Evolutionary conservation across 2,797 vertebrate species (phyloP).

Genomic region (Cetoscarus ocellatus): DNA sequence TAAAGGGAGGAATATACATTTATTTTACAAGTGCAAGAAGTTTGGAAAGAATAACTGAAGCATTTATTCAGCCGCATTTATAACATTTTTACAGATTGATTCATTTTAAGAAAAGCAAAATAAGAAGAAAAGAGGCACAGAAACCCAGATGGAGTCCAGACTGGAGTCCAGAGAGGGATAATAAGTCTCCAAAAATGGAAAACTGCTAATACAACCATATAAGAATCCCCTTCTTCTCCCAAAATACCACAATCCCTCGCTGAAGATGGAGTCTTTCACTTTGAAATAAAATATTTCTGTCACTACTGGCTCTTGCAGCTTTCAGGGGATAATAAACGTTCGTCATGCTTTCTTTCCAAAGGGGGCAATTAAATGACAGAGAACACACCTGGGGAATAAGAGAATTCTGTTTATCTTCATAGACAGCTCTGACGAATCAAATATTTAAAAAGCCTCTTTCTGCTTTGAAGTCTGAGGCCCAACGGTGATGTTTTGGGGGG

Average conservation of each 20-base stretch:
- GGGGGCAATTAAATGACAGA: constrained; percentile 40
- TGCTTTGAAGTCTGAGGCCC: constrained; percentile 45
- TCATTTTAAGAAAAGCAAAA: neutral
- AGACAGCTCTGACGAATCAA: constrained; percentile 30
- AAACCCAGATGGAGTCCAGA: constrained; percentile 10
- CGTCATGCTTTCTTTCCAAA: constrained; percentile 18
- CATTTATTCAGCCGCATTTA: too few relatives aligned
- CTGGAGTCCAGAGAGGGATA: neutral
- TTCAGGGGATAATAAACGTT: constrained; percentile 20
- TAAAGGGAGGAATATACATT: too few relatives aligned
- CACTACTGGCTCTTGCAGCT: neutral
- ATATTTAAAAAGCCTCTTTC: constrained; percentile 39
- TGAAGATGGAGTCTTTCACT: constrained; percentile 14
- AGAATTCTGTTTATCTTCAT: constrained; percentile 51
- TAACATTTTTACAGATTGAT: too few relatives aligned
- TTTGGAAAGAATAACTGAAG: too few relatives aligned
- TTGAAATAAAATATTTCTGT: constrained; percentile 30
- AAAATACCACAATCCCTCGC: neutral
- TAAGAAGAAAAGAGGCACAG: too few relatives aligned
- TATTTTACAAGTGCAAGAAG: too few relatives aligned
- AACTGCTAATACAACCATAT: constrained; percentile 1
- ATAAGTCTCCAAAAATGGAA: neutral
- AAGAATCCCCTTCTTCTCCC: neutral
- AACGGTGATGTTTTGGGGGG: constrained; percentile 7
- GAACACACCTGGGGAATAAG: constrained; percentile 28